Evolutionary conservation across 2,888 invertebrate genomes (phyloP).

Genomic region (Acanthosoma haemorrhoidale): DNA sequence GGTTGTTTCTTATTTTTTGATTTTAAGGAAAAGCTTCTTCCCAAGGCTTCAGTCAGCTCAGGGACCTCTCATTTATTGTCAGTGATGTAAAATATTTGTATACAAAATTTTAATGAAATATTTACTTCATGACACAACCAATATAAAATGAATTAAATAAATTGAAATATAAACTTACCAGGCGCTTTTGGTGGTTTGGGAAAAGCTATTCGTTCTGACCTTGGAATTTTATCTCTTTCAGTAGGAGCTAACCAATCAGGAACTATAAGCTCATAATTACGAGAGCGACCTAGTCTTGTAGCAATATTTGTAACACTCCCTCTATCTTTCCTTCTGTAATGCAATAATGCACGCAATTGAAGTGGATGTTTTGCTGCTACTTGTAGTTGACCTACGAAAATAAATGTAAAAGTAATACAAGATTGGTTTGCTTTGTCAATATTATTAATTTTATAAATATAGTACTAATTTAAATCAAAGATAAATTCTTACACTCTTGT

Average conservation of each 20-base stretch:
- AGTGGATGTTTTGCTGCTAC: slow-evolving; percentile 54
- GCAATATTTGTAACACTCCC: slow-evolving; percentile 67
- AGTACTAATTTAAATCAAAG: background rate
- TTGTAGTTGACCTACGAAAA: slow-evolving; percentile 47
- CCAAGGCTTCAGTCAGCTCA: too few species aligned
- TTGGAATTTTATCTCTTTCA: slow-evolving; percentile 69
- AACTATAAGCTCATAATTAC: slow-evolving; percentile 48
- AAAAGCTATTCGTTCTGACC: slow-evolving; percentile 75
- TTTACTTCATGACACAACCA: background rate
- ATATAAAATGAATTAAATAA: background rate
- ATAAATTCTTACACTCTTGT: slow-evolving; percentile 70
- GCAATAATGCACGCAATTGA: slow-evolving; percentile 54
- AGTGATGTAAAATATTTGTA: too few species aligned
- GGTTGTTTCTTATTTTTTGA: too few species aligned
- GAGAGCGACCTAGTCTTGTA: slow-evolving; percentile 62
- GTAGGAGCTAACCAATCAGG: slow-evolving; percentile 71
- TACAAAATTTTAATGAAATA: too few species aligned
- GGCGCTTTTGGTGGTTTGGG: slow-evolving; percentile 87
- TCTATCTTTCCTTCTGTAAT: slow-evolving; percentile 55
- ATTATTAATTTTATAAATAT: background rate
- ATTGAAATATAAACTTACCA: slow-evolving; percentile 49
- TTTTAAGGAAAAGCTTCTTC: too few species aligned
- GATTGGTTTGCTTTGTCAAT: background rate
- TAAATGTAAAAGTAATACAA: slow-evolving; percentile 1
- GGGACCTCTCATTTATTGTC: too few species aligned